Percentiles rank a stretch among this genome's conserved stretches.
Conservation (phyloP, 2,113 vertebrate genomes). For the Seriola quinqueradiata region DNA sequence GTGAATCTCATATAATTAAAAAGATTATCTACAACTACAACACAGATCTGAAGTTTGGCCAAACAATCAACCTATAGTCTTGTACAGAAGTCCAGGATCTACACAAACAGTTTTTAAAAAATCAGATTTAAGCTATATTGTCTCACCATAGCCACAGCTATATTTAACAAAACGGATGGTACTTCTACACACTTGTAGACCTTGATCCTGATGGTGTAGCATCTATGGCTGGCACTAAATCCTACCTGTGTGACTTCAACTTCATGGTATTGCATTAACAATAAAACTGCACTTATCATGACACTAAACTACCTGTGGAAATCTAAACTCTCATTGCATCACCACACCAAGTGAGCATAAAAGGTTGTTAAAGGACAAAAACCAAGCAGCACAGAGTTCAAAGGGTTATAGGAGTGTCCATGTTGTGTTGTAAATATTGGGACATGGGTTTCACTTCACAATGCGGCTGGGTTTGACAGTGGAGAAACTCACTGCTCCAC, state of each 20-base stretch:
- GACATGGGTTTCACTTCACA: slow-evolving; percentile 8
- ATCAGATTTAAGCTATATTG: too few relatives aligned
- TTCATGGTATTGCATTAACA: slow-evolving; percentile 19
- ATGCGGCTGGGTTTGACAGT: slow-evolving; percentile 8
- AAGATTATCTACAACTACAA: slow-evolving; percentile 7
- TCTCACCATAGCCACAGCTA: too few relatives aligned
- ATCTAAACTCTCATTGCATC: neutral
- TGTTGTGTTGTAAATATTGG: neutral
- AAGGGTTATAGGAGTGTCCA: neutral
- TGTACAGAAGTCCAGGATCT: too few relatives aligned
- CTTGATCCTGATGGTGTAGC: neutral
- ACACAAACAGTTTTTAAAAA: too few relatives aligned
- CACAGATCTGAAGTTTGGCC: neutral
- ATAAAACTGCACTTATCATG: neutral
- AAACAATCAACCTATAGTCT: neutral
- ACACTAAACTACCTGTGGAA: neutral
- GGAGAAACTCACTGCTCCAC: slow-evolving; percentile 32
- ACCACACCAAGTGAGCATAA: neutral
- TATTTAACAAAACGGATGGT: too few relatives aligned
- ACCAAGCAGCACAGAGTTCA: neutral
- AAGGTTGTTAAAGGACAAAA: slow-evolving; percentile 3
- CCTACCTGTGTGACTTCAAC: neutral
- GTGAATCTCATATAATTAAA: neutral
- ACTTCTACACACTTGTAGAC: neutral
- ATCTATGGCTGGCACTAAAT: neutral